These are phyloP conservation scores for Bos javanicus DNA, from an alignment of 2,113 vertebrate species.

Conservation along the genomic window DNA sequence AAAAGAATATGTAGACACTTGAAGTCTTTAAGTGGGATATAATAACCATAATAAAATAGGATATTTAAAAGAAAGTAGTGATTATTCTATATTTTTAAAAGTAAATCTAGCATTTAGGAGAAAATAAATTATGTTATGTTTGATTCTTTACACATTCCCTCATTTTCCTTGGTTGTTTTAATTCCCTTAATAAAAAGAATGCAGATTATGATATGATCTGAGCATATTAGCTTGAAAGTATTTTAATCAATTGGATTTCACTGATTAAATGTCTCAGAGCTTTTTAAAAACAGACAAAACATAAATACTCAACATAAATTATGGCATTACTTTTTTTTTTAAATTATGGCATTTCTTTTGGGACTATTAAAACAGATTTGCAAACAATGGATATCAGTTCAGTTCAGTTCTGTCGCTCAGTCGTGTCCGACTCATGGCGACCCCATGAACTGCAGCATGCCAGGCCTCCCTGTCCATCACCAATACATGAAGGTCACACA, in stretches of 20 bases:
- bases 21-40: background rate
- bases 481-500: no score
- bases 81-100: background rate
- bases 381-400: background rate
- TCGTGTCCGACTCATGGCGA: rapidly evolving
- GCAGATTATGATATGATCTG: background rate
- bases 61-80: background rate
- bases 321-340: background rate
- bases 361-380: background rate
- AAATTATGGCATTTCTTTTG: background rate
- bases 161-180: background rate
- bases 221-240: background rate
- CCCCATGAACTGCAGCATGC: no score
- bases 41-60: background rate
- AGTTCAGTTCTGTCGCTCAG: no score
- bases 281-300: background rate
- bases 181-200: background rate
- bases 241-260: background rate
- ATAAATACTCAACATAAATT: background rate
- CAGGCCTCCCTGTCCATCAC: no score
- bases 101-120: background rate
- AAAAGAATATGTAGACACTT: background rate
- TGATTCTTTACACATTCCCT: background rate
- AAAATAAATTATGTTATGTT: background rate
- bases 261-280: background rate